Evolutionary conservation across 2,888 invertebrate species (phyloP).

Genomic region (Deroplatys truncata): DNA sequence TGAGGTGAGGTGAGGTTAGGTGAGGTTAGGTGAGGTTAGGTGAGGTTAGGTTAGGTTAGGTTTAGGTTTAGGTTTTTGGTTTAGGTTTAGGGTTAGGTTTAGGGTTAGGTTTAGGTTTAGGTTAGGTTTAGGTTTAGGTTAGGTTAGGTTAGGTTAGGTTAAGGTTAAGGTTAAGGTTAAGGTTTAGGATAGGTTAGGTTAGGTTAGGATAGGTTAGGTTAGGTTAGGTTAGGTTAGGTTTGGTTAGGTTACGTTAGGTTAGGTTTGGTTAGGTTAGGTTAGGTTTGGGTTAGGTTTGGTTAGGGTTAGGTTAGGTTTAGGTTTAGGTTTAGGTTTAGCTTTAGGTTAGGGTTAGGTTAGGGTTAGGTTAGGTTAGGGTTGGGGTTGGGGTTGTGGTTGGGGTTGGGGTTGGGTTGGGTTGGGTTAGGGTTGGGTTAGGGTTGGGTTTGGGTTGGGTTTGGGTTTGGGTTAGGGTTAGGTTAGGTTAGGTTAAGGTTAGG

Average conservation of each 20-base stretch:
- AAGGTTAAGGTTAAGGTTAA: not conserved
- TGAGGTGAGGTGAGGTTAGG: no score
- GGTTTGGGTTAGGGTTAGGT: slow-evolving; percentile 33
- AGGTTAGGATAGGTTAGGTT: not conserved
- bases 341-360: not conserved
- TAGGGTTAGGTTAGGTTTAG: not conserved
- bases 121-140: slow-evolving; percentile 32
- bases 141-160: no score
- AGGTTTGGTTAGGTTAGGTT: no score
- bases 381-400: not conserved
- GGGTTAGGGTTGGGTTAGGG: no score
- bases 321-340: not conserved
- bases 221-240: slow-evolving; percentile 31
- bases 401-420: not conserved
- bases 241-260: slow-evolving; percentile 29
- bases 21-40: no score
- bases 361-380: not conserved
- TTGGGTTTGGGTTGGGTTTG: slow-evolving; percentile 32
- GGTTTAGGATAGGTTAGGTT: not conserved
- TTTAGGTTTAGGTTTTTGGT: not conserved
- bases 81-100: not conserved
- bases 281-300: not conserved
- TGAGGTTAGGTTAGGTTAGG: no score
- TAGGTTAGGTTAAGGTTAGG: slow-evolving; percentile 33
- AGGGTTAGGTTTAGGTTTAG: not conserved